Conservation (phyloP, 1,140 invertebrate species). For the Babylonia areolata region DNA sequence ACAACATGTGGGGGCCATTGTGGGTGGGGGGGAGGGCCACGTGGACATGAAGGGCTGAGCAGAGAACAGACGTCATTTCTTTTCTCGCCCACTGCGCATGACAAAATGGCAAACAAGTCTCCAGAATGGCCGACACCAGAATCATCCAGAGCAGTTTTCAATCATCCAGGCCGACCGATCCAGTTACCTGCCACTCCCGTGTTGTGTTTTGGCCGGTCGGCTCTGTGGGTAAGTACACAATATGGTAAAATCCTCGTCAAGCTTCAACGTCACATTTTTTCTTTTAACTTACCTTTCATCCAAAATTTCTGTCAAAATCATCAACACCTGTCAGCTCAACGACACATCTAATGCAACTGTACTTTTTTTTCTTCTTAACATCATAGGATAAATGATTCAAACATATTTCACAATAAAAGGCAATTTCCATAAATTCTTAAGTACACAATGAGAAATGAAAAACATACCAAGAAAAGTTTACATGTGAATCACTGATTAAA, state of each 20-base stretch:
- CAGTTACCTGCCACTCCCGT: constrained; percentile 35
- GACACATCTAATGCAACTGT: constrained; percentile 24
- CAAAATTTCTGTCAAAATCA: constrained; percentile 27
- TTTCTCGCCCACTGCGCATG: neutral
- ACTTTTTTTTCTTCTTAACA: too few relatives aligned
- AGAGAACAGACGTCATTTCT: neutral
- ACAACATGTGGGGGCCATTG: neutral
- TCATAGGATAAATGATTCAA: too few relatives aligned
- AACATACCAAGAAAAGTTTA: too few relatives aligned
- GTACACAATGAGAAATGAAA: too few relatives aligned
- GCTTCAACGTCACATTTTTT: neutral
- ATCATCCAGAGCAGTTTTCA: constrained; percentile 23
- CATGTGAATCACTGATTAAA: too few relatives aligned
- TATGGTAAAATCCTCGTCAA: constrained; percentile 34
- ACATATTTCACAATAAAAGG: too few relatives aligned
- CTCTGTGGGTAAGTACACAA: constrained; percentile 34
- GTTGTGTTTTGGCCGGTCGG: constrained; percentile 22
- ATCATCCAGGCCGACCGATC: constrained; percentile 16
- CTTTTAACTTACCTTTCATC: constrained; percentile 3
- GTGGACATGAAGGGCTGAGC: neutral
- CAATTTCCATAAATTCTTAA: too few relatives aligned
- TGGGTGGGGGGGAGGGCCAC: neutral
- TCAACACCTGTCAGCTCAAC: constrained; percentile 12
- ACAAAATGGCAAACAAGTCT: constrained; percentile 29
- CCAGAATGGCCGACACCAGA: constrained; percentile 15